phyloP scores from a whole-genome alignment of 2,113 vertebrate genomes.

The Taurulus bubalis region DNA sequence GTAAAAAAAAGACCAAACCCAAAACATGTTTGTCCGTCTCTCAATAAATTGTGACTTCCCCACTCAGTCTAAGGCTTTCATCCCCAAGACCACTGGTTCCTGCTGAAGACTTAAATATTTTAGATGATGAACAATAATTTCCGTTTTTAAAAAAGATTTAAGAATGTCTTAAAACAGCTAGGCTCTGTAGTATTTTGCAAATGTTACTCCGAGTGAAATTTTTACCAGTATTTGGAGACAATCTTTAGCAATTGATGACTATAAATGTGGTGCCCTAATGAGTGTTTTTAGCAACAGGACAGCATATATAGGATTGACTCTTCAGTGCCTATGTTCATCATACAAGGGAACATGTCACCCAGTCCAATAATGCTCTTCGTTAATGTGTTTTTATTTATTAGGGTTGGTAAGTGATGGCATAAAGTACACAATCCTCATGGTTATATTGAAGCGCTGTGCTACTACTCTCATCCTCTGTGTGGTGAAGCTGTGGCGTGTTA shows the following conservation, averaged over 20 bases:
- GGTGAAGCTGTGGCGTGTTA: constrained; percentile 35
- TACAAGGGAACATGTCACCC: too few relatives aligned
- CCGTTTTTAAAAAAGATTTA: too few relatives aligned
- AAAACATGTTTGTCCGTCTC: background rate
- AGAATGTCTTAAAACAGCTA: background rate
- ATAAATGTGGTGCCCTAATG: background rate
- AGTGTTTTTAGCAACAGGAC: too few relatives aligned
- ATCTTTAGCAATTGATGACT: background rate
- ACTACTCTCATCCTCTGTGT: constrained; percentile 39
- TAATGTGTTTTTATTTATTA: too few relatives aligned
- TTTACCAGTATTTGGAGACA: background rate
- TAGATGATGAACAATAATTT: background rate
- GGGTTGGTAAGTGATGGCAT: too few relatives aligned
- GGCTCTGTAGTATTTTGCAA: background rate
- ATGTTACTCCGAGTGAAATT: background rate
- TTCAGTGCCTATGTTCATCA: too few relatives aligned
- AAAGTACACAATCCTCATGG: constrained; percentile 18
- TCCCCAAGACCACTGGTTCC: background rate
- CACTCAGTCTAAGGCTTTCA: background rate
- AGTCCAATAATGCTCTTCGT: too few relatives aligned
- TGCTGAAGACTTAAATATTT: background rate
- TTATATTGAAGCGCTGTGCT: constrained; percentile 17
- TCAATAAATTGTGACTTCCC: background rate
- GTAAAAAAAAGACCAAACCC: background rate
- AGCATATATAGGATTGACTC: too few relatives aligned